Base-by-base conservation (phyloP, 2,797 vertebrate genomes). In the Parauchenoglanis punctatus region DNA sequence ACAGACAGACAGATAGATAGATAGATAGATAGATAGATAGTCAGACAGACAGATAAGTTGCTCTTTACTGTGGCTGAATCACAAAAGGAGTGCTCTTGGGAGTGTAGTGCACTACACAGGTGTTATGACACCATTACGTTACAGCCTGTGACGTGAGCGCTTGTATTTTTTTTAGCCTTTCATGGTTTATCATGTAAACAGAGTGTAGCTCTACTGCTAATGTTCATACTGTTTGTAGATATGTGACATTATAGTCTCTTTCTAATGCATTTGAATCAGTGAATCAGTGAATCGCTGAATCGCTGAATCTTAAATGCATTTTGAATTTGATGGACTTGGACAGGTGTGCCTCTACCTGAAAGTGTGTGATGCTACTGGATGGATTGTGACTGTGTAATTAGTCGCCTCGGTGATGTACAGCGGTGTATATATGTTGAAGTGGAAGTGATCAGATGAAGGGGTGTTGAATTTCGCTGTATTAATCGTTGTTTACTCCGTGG, bases 401-500 rank as follows among this genome's bases (percentile, higher is more conserved):
- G 58, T 73, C n/a, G 31, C 15, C 59, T 1, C 2, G 6, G 46
- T 80, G 82, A 84, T 23, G n/a, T 70, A 35, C 4, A 1, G 46
- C 70, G 82, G 80, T 23, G n/a, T 70, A 52, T 61, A 35, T 20
- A 83, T 68, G 61, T 18, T 15, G 65, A 68, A 2, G 52, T 46
- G n/a, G 65, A 77, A 80, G 61, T 15, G 46, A 84, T 84, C 52
- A 18, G 40, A 78, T 20, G 40, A 18, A 44, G n/a, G 82, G 58
- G 73, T 78, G 61, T 65, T 84, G 54, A 40, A 44, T 58, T 78
- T 56, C 17, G 11, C 56, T 17, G 23, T 54, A 31, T 49, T 84
- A 80, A 35, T 25, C 56, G 86, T 67, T 44, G 72, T 68, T 83
- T 87, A 28, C 73, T 68, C n/a, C 3, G 17, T 31, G 63, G 35